Conservation (phyloP, 2,888 invertebrate species). For the Cheilosia impressa region DNA sequence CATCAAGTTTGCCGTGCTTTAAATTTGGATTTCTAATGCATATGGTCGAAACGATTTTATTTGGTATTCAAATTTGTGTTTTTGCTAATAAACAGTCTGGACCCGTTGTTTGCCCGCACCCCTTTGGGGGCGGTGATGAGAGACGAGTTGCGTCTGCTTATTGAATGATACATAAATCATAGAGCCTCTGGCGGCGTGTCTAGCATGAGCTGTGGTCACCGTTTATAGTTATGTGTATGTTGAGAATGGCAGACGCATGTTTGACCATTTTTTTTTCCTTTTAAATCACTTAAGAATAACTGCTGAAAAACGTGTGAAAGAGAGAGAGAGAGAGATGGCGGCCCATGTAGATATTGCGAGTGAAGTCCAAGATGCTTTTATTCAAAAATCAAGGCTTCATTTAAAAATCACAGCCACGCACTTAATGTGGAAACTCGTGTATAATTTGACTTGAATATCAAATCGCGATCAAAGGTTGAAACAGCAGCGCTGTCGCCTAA, state of each 20-base stretch:
- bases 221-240: not conserved
- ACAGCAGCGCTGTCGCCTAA: not conserved
- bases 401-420: not conserved
- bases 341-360: not conserved
- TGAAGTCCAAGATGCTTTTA: constrained; percentile 1
- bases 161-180: constrained; percentile 44
- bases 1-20: constrained; percentile 40
- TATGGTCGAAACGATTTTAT: constrained; percentile 50
- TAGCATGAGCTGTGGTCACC: not conserved
- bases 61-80: constrained; percentile 59
- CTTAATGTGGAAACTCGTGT: constrained; percentile 16
- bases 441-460: constrained; percentile 48
- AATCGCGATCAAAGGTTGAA: constrained; percentile 14
- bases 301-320: no score
- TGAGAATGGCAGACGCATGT: constrained; percentile 33
- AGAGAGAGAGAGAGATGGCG: not conserved
- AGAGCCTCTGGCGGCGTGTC: constrained; percentile 21
- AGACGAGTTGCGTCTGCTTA: constrained; percentile 27
- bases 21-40: constrained; percentile 66
- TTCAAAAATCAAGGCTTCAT: constrained; percentile 5
- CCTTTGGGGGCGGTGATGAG: not conserved
- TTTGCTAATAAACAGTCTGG: constrained; percentile 56
- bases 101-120: constrained; percentile 21
- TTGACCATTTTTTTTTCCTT: constrained; percentile 1
- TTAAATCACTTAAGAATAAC: constrained; percentile 28